Evolutionary conservation across 2,113 vertebrate species (phyloP), one percentile per base, ranked within the genome.

Genomic region (Chrysemys picta): DNA sequence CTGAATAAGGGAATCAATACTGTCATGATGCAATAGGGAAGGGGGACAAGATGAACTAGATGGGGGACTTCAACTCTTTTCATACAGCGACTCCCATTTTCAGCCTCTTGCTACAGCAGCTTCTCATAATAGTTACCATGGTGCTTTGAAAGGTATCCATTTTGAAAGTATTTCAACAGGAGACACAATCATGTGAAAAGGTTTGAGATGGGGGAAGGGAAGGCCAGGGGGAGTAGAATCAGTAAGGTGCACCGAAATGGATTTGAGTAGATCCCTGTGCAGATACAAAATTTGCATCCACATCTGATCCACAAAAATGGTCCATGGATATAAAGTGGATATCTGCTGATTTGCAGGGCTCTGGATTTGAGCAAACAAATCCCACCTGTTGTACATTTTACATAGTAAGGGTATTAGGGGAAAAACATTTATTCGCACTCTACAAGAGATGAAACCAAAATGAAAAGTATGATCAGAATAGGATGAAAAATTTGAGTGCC

Each of bases 211-310:
- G 4, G 42, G 38, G 21, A 42, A 38, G 38, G 8, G 9, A 76
- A 45, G 14, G 62, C 31, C 90, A 16, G 9, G 25, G 13, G 92
- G 16, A 88, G 62, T 0, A 0, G 13, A 89, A n/a, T 69, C 14
- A 35, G 8, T 17, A n/a, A n/a, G 7, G 62, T 69, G 31, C 16
- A n/a, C 62, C 8, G 8, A 69, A n/a, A 69, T n/a, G 31, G 62
- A 7, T n/a, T n/a, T 35, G 56, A 57, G 56, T 57, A 57, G 24
- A 57, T 10, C 25, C 53, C 25, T 24, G 25, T 57, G 25, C 7
- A 5, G 56, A 57, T 57, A 57, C 56, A 57, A 57, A 57, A 25
- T 57, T 57, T 57, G 56, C 25, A 57, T 57, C 25, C 10, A 27
- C 22, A 57, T 11, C 9, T 22, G 10, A 57, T 57, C 56, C 56